A percentile compares a stretch with the other conserved stretches of the same genome.
These are phyloP conservation scores for Nemoura dubitans DNA, from an alignment of 2,888 invertebrate genomes.

Conservation along the genomic window DNA sequence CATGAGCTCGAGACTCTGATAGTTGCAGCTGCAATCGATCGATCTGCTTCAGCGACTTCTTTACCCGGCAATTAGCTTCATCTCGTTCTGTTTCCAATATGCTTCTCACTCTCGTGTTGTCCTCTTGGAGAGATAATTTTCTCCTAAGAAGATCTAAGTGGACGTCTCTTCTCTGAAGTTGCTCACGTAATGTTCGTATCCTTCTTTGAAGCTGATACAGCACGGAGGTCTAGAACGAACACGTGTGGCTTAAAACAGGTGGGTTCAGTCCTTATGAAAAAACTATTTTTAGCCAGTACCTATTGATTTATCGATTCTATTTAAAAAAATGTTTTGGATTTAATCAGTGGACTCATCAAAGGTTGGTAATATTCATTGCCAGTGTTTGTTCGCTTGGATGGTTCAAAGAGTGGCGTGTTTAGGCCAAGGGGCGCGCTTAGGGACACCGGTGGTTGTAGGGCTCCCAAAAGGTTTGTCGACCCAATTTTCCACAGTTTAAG, in stretches of 20 bases:
- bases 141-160: slow-evolving; percentile 89
- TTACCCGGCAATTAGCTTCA: slow-evolving; percentile 67
- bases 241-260: background rate
- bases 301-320: no score
- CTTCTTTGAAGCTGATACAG: slow-evolving; percentile 90
- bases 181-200: slow-evolving; percentile 85
- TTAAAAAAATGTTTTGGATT: no score
- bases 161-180: slow-evolving; percentile 89
- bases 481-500: no score
- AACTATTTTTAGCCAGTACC: no score
- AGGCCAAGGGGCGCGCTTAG: no score
- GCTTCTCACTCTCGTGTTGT: slow-evolving; percentile 71
- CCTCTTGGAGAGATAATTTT: slow-evolving; percentile 86
- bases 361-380: no score
- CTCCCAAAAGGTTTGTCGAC: no score
- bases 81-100: slow-evolving; percentile 65
- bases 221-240: slow-evolving; percentile 72
- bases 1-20: slow-evolving; percentile 81
- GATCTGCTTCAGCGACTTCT: slow-evolving; percentile 83
- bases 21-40: slow-evolving; percentile 84
- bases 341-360: no score
- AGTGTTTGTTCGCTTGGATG: no score
- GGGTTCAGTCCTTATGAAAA: background rate
- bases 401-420: no score
- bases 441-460: no score